Evolutionary conservation across 2,797 vertebrate genomes (phyloP).

Genomic region (Mormyrops boulengeri): DNA sequence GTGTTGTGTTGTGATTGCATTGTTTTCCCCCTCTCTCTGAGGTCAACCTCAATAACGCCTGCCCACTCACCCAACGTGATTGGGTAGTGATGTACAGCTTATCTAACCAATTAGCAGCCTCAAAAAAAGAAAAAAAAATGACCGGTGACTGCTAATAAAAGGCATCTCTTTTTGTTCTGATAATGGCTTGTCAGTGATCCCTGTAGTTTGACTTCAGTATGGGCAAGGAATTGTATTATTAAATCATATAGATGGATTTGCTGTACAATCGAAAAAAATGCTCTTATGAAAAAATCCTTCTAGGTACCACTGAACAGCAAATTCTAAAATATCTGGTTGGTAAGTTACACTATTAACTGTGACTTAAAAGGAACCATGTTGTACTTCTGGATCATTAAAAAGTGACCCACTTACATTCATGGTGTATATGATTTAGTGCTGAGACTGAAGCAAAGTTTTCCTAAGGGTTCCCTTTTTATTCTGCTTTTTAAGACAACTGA

Average conservation of each 20-base stretch:
- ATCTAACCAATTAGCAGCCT: constrained; percentile 2
- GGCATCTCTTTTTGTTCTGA: neutral
- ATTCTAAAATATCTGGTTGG: neutral
- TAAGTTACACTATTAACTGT: neutral
- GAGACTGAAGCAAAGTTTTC: neutral
- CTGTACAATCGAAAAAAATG: neutral
- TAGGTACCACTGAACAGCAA: constrained; percentile 4
- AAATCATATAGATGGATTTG: constrained; percentile 4
- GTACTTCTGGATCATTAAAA: neutral
- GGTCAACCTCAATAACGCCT: neutral
- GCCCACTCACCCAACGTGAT: neutral
- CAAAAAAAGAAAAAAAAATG: neutral
- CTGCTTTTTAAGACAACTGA: neutral
- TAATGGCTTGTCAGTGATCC: constrained; percentile 7
- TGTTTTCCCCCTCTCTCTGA: constrained; percentile 5
- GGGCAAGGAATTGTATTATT: constrained; percentile 12
- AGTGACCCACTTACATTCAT: neutral
- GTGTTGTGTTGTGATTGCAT: neutral
- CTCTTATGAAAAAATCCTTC: neutral
- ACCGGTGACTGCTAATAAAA: neutral
- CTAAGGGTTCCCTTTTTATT: neutral
- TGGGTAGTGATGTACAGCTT: neutral
- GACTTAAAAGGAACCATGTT: neutral
- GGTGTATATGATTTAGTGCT: neutral
- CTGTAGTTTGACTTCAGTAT: neutral